phyloP scores from a whole-genome alignment of 1,140 invertebrate genomes.

The Rhagoletis pomonella region DNA sequence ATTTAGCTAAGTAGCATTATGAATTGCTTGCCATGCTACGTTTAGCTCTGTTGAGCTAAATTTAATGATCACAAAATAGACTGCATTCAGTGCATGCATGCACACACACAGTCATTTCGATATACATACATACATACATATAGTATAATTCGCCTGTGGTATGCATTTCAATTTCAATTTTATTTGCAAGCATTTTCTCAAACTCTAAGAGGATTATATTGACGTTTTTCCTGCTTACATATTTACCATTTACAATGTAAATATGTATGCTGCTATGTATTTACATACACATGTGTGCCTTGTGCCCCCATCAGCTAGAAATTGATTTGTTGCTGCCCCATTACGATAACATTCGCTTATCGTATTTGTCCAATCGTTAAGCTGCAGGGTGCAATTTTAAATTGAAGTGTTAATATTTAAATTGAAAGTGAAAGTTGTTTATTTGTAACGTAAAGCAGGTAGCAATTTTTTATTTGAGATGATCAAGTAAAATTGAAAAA shows the following conservation, averaged over 20 bases:
- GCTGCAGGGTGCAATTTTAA: constrained; percentile 21
- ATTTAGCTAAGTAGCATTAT: not conserved
- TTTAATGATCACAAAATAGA: not conserved
- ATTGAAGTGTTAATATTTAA: constrained; percentile 37
- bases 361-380: not conserved
- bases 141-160: not conserved
- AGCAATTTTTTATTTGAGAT: constrained; percentile 2
- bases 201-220: constrained; percentile 14
- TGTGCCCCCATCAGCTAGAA: not conserved
- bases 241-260: not conserved
- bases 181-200: not conserved
- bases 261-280: too few species aligned
- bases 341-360: not conserved
- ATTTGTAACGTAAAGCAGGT: constrained; percentile 27
- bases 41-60: not conserved
- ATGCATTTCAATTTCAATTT: not conserved
- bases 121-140: not conserved
- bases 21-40: not conserved
- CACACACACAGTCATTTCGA: not conserved
- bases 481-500: not conserved
- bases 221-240: not conserved
- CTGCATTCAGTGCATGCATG: not conserved
- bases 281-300: not conserved
- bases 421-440: constrained; percentile 41
- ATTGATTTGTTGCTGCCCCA: not conserved